A percentile compares a stretch with the other conserved stretches of the same genome.
Evolutionary conservation across 2,888 invertebrate species (phyloP).

Genomic region (Drosophila seclusa): DNA sequence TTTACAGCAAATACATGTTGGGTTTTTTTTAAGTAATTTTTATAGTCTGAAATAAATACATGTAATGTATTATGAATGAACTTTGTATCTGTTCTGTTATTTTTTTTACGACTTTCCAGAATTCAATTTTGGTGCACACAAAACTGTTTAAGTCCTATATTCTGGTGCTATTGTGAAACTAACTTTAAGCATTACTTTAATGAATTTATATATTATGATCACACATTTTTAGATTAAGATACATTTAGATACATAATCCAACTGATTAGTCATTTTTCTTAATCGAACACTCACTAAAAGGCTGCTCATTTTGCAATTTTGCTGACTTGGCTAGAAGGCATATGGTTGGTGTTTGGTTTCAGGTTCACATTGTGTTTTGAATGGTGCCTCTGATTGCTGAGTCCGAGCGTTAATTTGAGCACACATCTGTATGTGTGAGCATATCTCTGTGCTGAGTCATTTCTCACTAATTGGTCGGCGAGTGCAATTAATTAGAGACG

Average conservation of each 20-base stretch:
- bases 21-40: background rate
- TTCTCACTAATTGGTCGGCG: slow-evolving; percentile 43
- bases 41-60: background rate
- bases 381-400: slow-evolving; percentile 19
- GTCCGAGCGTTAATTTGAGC: slow-evolving; percentile 5
- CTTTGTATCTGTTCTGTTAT: background rate
- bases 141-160: too few relatives aligned
- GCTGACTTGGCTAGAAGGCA: background rate
- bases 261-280: background rate
- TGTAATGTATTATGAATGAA: background rate
- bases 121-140: background rate
- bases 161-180: background rate
- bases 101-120: background rate
- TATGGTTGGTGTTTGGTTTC: slow-evolving; percentile 7
- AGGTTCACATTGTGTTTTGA: background rate
- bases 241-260: background rate
- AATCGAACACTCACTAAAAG: background rate
- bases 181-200: background rate
- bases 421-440: background rate
- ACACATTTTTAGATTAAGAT: background rate
- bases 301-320: too few relatives aligned
- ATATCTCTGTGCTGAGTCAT: slow-evolving; percentile 36
- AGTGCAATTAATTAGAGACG: slow-evolving; percentile 49
- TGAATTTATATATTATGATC: background rate
- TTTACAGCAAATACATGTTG: background rate